phyloP scores from a whole-genome alignment of 2,797 vertebrate species.

The Pelodytes ibericus region DNA sequence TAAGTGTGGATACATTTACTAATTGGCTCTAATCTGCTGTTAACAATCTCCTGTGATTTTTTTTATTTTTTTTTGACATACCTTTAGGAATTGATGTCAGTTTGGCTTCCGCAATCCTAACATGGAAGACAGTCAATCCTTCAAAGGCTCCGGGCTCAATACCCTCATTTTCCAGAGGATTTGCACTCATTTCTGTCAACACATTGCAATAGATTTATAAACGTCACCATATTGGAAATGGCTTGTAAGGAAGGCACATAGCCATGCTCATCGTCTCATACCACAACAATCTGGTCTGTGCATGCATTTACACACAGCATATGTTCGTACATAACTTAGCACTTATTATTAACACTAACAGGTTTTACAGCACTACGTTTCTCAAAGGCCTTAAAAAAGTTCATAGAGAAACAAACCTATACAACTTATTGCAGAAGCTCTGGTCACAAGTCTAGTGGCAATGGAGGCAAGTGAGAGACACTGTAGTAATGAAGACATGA shows the following conservation, averaged over 20 bases:
- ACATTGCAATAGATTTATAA: not conserved
- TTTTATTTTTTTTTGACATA: conserved; percentile 65
- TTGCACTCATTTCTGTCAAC: conserved; percentile 92
- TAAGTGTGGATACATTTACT: no score
- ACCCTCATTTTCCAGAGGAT: conserved; percentile 88
- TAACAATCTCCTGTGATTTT: no score
- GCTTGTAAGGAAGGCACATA: not conserved
- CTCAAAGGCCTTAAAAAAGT: no score
- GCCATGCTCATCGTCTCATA: not conserved
- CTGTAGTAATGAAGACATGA: no score
- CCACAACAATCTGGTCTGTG: not conserved
- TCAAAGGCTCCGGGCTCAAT: conserved; percentile 92
- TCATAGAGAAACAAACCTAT: no score
- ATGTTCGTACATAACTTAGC: not conserved
- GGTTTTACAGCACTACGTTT: no score
- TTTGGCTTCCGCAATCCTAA: conserved; percentile 91
- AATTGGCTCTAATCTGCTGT: no score
- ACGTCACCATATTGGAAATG: not conserved
- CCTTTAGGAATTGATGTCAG: conserved; percentile 93
- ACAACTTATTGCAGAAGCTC: no score
- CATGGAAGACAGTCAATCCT: conserved; percentile 84
- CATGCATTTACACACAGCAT: not conserved
- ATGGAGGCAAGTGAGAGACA: no score
- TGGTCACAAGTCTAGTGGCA: no score
- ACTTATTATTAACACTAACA: no score